Conservation (phyloP, 2,113 vertebrate genomes). For the Neopipo cinnamomea region DNA sequence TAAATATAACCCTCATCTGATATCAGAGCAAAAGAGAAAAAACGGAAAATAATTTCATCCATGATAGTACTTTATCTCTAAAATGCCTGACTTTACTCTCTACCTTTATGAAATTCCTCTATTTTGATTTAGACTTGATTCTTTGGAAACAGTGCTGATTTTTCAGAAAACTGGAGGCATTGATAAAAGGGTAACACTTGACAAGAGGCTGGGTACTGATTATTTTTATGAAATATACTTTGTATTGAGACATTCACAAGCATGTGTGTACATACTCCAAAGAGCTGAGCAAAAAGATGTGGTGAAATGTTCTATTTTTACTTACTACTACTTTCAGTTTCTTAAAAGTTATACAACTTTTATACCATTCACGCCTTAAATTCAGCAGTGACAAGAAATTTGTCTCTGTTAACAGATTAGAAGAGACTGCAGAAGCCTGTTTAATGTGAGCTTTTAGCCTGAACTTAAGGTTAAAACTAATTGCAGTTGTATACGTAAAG, state of each 20-base stretch:
- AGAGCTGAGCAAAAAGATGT: background rate
- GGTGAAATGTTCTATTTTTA: background rate
- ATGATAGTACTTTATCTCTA: background rate
- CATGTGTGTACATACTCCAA: background rate
- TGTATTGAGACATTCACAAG: background rate
- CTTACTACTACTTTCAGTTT: background rate
- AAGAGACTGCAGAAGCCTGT: background rate
- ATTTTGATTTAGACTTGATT: background rate
- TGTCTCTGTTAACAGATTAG: background rate
- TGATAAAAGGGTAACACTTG: background rate
- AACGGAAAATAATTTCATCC: background rate
- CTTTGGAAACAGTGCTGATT: background rate
- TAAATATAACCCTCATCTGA: background rate
- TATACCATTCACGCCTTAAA: background rate
- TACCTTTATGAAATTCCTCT: background rate
- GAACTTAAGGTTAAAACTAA: background rate
- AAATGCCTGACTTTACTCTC: background rate
- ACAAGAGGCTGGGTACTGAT: background rate
- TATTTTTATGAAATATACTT: background rate
- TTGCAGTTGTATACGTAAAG: background rate
- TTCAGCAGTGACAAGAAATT: background rate
- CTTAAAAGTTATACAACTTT: background rate
- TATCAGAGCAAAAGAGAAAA: background rate
- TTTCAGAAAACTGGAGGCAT: background rate
- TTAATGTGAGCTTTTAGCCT: background rate